Evolutionary conservation across 2,113 vertebrate species (phyloP), one percentile per base, ranked within the genome.

Genomic region (Polyodon spathula): DNA sequence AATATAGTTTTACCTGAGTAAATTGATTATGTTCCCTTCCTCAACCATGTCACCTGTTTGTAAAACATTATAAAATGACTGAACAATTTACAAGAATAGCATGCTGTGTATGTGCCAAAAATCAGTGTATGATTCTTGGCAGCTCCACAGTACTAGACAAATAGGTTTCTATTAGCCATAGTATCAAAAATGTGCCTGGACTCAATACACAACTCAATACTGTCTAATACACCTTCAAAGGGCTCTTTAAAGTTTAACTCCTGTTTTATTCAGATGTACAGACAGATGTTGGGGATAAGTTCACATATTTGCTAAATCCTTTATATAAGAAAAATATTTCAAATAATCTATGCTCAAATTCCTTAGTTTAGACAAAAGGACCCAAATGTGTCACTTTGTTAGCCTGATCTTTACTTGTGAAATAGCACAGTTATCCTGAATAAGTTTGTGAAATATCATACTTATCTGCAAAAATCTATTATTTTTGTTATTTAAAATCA

Each of bases 231-330:
- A 50, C 54, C 37, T 42, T 48, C 54, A 42, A 39, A 38, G 46
- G 60, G 54, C 10, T 39, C 62, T 56, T 59, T 61, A 56, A 17
- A 58, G 68, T 62, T 57, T 16, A 46, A 63, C 40, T 10, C 61
- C 15, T 67, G 59, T 67, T 67, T 67, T 71, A 61, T 54, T 54
- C 62, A 72, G 64, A 68, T 64, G 56, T 14, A 38, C 2, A 9
- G 46, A 38, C 39, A 40, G 62, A 63, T 56, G 46, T 41, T 37
- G 39, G 14, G 58, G 63, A 73, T 60, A n/a, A 66, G 53, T 48
- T 48, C 56, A 53, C 62, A 60, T 56, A 51, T 61, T 61, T 62
- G 16, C 7, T 17, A 57, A 66, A 68, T 66, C 63, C 57, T 44
- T 66, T 65, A 69, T 50, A 67, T 27, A 27, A 27, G 27, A 27